A percentile compares a stretch with the other conserved stretches of the same genome.
phyloP scores from a whole-genome alignment of 2,113 vertebrate genomes.

The Melanerpes aurifrons region DNA sequence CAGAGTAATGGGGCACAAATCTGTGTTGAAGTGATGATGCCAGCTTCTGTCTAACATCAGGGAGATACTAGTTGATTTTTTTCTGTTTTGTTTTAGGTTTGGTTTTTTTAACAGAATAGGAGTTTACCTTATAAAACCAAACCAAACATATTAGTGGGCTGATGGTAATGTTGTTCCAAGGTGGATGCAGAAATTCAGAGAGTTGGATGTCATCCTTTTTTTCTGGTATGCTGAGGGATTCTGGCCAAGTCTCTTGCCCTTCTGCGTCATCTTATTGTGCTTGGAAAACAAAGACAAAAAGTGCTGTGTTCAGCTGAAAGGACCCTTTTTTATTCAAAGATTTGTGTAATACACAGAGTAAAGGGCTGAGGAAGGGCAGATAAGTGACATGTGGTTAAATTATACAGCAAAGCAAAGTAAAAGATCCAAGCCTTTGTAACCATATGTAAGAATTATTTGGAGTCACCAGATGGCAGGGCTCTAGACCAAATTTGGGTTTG shows the following conservation, averaged over 20 bases:
- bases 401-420: background rate
- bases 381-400: background rate
- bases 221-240: background rate
- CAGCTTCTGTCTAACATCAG: background rate
- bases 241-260: constrained; percentile 3
- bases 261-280: background rate
- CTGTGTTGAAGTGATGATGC: background rate
- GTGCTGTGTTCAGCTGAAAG: constrained; percentile 1
- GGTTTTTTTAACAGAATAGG: background rate
- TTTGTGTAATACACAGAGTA: background rate
- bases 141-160: background rate
- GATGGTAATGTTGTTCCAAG: background rate
- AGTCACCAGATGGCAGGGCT: constrained; percentile 46
- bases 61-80: background rate
- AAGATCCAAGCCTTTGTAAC: background rate
- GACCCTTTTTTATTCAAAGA: background rate
- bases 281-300: constrained; percentile 4
- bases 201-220: background rate
- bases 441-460: constrained; percentile 13
- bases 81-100: background rate
- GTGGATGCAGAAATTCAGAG: background rate
- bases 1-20: background rate
- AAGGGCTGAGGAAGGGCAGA: constrained; percentile 5
- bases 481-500: constrained; percentile 30
- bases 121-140: background rate